Base-by-base conservation (phyloP, 2,113 vertebrate species). In the Malurus elegans region DNA sequence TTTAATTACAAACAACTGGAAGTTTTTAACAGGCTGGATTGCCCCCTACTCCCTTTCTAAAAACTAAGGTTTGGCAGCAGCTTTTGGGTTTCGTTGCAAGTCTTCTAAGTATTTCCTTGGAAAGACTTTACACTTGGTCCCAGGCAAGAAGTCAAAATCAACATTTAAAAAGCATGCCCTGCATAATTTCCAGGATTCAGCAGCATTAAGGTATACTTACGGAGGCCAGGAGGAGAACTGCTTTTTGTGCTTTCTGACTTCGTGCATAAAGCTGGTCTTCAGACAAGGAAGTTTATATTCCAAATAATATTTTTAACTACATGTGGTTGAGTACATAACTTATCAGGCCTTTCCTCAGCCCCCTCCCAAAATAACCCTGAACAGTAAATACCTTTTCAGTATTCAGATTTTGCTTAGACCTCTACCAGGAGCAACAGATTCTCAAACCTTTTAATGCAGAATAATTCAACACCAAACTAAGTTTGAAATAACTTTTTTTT, bases 71-170 rank as follows among this genome's bases (percentile, higher is more conserved):
- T 95, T 97, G 95, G 89, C 96, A 93, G 74, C 74, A 96, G 86
- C 73, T 84, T 96, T 86, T 84, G 92, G 92, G 96, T 97, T 96
- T 95, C 90, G 73, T 34, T 95, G 31, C 79, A 93, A 96, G 96
- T 93, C 96, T 97, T 97, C 95, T 92, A 97, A 98, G 96, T 94
- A 97, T 97, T 97, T 98, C 97, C 97, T 97, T 97, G 96, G 97
- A 97, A 97, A 97, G 97, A 96, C 73, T 90, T 94, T 96, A 91
- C 87, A 95, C 95, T 97, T 93, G 97, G 97, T 96, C 97, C 78
- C 94, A 97, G 97, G 97, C 97, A 98, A 96, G 84, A 92, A 95
- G 95, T 97, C 97, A 97, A 98, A 97, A 90, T 86, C 96, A 97
- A 98, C 97, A 96, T 92, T 93, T 90, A 86, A 94, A 95, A 97